These are phyloP conservation scores for Trissolcus japonicus DNA, from an alignment of 2,888 invertebrate genomes.

Conservation along the genomic window DNA sequence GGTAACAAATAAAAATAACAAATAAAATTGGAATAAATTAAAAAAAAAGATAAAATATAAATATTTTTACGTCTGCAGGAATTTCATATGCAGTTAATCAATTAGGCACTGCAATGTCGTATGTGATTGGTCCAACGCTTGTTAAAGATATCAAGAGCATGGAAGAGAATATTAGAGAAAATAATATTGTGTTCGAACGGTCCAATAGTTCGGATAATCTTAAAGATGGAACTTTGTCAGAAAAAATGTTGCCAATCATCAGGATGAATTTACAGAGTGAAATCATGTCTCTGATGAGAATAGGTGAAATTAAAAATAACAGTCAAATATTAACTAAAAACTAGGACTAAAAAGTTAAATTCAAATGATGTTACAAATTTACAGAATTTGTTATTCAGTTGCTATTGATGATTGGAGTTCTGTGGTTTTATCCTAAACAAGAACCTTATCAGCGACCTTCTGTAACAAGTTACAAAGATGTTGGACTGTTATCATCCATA, in stretches of 20 bases:
- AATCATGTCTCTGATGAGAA: conserved; percentile 63
- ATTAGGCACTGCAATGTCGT: conserved; percentile 67
- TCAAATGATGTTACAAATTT: not conserved
- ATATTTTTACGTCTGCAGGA: conserved; percentile 49
- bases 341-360: not conserved
- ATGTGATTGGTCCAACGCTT: conserved; percentile 64
- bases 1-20: conserved; percentile 58
- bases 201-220: not conserved
- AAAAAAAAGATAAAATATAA: conserved; percentile 1
- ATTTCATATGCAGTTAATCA: conserved; percentile 66
- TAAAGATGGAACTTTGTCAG: not conserved
- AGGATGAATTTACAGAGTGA: conserved; percentile 51
- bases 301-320: conserved; percentile 53
- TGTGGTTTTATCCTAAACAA: conserved; percentile 62
- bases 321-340: not conserved
- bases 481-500: conserved; percentile 3
- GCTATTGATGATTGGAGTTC: conserved; percentile 59
- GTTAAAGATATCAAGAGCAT: conserved; percentile 28
- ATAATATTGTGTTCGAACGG: not conserved
- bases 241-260: not conserved
- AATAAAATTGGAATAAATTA: not conserved
- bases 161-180: conserved; percentile 2
- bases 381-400: conserved; percentile 62
- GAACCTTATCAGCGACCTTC: conserved; percentile 18
- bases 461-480: not conserved